Percentiles rank a stretch among this genome's conserved stretches.
Conservation (phyloP, 2,113 vertebrate genomes). For the Myrmecophaga tridactyla region DNA sequence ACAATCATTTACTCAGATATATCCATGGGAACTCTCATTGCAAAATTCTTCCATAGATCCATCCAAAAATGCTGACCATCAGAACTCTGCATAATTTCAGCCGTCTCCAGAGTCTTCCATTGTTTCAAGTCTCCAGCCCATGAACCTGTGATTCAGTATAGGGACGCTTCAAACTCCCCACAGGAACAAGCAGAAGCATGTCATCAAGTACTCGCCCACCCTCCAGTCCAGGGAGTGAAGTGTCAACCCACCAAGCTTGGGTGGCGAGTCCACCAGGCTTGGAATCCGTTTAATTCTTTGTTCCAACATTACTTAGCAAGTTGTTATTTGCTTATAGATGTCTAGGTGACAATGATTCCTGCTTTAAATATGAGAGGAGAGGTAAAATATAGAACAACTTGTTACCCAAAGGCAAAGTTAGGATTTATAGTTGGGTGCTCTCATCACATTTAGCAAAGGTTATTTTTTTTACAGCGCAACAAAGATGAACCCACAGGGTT, state of each 20-base stretch:
- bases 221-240: background rate
- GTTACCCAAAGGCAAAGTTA: slow-evolving; percentile 5
- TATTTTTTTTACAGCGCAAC: background rate
- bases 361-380: background rate
- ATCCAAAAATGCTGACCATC: slow-evolving; percentile 7
- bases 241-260: background rate
- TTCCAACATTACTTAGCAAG: slow-evolving; percentile 15
- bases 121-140: background rate
- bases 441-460: slow-evolving; percentile 38
- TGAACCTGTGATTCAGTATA: background rate
- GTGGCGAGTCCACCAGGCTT: background rate
- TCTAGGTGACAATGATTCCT: background rate
- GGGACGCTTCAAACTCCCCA: background rate
- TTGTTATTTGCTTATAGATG: background rate
- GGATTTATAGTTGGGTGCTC: slow-evolving; percentile 23
- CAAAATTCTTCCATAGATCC: background rate
- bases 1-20: slow-evolving; percentile 18
- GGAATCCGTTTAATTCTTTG: slow-evolving; percentile 34
- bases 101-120: background rate
- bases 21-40: background rate
- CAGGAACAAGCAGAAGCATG: background rate
- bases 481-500: background rate
- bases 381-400: background rate
- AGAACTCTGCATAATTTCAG: slow-evolving; percentile 10
- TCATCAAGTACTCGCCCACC: background rate